phyloP scores from a whole-genome alignment of 2,113 vertebrate species.

The Philantomba maxwellii region DNA sequence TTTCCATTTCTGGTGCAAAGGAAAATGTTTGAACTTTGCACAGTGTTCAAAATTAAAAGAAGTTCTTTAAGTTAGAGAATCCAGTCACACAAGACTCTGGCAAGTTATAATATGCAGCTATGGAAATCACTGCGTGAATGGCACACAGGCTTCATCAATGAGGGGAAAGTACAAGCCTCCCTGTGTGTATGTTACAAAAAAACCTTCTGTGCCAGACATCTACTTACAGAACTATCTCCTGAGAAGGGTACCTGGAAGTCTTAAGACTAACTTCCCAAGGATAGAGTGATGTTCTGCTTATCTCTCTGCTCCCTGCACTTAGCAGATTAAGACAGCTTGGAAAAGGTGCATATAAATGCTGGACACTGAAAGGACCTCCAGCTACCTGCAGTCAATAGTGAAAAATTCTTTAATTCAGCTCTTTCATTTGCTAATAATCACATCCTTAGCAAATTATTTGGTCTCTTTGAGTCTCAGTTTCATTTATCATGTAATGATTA shows the following conservation, averaged over 20 bases:
- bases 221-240: not conserved
- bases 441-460: not conserved
- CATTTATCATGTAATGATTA: not conserved
- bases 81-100: not conserved
- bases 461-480: not conserved
- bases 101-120: not conserved
- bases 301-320: not conserved
- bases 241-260: not conserved
- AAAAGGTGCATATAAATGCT: not conserved
- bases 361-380: not conserved
- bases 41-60: not conserved
- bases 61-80: not conserved
- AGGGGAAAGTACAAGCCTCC: not conserved
- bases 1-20: conserved; percentile 3
- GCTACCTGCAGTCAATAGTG: rapidly evolving
- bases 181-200: not conserved
- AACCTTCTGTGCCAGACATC: not conserved
- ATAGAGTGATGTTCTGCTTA: not conserved
- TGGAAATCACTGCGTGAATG: not conserved
- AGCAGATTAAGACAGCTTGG: not conserved
- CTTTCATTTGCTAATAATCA: not conserved
- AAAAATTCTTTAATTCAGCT: not conserved
- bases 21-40: conserved; percentile 20
- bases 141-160: not conserved
- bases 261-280: not conserved